Evolutionary conservation across 1,140 invertebrate species (phyloP).

Genomic region (Drosophila mojavensis): DNA sequence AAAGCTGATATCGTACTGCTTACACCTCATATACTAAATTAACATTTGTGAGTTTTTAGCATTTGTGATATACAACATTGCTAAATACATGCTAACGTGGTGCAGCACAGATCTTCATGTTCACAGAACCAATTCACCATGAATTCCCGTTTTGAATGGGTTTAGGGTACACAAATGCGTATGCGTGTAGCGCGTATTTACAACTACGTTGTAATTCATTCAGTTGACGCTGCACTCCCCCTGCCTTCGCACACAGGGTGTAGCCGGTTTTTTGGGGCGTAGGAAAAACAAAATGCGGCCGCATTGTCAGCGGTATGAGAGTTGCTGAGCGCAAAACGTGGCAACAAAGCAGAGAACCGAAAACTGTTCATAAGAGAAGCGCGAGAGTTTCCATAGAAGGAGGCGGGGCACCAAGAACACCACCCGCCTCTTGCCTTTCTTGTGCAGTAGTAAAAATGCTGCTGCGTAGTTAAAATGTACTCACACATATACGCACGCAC

Average conservation of each 20-base stretch:
- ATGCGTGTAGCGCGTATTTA: constrained; percentile 32
- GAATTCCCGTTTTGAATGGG: no score
- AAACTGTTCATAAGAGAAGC: constrained; percentile 13
- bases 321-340: constrained; percentile 55
- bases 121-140: no score
- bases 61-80: no score
- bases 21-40: no score
- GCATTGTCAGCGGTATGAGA: constrained; percentile 51
- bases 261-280: constrained; percentile 58
- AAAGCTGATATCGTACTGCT: no score
- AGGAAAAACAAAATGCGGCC: constrained; percentile 69
- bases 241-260: constrained; percentile 52
- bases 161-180: no score
- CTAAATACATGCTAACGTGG: no score
- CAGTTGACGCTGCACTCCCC: constrained; percentile 39
- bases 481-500: constrained; percentile 34
- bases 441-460: constrained; percentile 58
- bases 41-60: no score
- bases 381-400: constrained; percentile 17
- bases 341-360: constrained; percentile 32
- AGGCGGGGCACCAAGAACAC: constrained; percentile 34
- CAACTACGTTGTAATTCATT: constrained; percentile 75
- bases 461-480: constrained; percentile 73
- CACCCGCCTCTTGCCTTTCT: constrained; percentile 34
- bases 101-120: no score